Percentiles rank a stretch among this genome's conserved stretches.
These are phyloP conservation scores for Agapostemon virescens DNA, from an alignment of 2,888 invertebrate species.

Conservation along the genomic window DNA sequence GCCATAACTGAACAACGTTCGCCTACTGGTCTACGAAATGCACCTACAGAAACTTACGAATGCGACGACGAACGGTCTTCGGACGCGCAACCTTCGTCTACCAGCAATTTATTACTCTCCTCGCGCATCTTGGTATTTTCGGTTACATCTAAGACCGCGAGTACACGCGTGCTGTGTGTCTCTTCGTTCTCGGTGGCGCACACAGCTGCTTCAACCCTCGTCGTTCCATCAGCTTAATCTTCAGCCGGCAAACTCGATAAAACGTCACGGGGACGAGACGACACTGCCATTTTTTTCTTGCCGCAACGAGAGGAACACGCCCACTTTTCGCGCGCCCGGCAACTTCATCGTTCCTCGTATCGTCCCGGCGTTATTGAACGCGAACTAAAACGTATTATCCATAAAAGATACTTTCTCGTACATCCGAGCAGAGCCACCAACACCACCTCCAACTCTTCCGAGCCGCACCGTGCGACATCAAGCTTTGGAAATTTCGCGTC, in stretches of 20 bases:
- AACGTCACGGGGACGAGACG: slow-evolving; percentile 43
- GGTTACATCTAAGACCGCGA: background rate
- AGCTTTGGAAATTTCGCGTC: slow-evolving; percentile 32
- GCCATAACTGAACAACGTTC: slow-evolving; percentile 2
- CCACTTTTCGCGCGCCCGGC: slow-evolving; percentile 28
- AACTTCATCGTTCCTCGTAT: slow-evolving; percentile 53
- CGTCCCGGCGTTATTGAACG: slow-evolving; percentile 51
- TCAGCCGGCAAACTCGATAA: slow-evolving; percentile 52
- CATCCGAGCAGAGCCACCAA: too few species aligned
- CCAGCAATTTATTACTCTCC: slow-evolving; percentile 58
- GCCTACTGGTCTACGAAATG: slow-evolving; percentile 40
- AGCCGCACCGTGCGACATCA: background rate
- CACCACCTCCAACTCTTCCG: background rate
- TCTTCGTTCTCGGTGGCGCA: background rate
- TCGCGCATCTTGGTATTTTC: background rate
- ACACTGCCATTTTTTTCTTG: slow-evolving; percentile 40
- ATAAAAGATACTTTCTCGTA: slow-evolving; percentile 44
- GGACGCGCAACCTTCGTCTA: slow-evolving; percentile 64
- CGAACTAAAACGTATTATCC: slow-evolving; percentile 53
- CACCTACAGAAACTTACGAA: slow-evolving; percentile 63
- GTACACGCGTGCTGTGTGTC: background rate
- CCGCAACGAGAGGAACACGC: slow-evolving; percentile 36
- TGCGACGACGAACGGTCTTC: slow-evolving; percentile 59
- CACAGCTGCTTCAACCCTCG: background rate
- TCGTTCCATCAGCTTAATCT: slow-evolving; percentile 58